Evolutionary conservation across 2,113 vertebrate species (phyloP).

Genomic region (Notothenia rossii): DNA sequence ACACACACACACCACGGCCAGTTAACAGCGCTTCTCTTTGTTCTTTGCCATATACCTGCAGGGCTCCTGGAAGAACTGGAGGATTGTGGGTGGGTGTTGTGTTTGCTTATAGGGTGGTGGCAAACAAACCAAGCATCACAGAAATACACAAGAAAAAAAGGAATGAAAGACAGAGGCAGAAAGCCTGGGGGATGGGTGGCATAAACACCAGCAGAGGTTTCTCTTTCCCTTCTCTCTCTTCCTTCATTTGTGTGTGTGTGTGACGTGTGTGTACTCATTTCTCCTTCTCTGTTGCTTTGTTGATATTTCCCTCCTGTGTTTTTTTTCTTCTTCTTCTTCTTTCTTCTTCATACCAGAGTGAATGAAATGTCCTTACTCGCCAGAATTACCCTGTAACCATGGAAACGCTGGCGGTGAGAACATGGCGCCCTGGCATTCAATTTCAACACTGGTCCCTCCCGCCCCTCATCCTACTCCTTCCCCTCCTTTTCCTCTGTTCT

Average conservation of each 20-base stretch:
- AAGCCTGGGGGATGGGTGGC: constrained; percentile 74
- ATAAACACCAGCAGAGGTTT: constrained; percentile 49
- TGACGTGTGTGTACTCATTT: neutral
- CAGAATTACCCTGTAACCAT: constrained; percentile 86
- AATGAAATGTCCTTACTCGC: constrained; percentile 88
- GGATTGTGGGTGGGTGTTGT: constrained; percentile 76
- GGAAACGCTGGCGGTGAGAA: constrained; percentile 86
- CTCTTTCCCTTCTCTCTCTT: constrained; percentile 27
- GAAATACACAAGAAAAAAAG: constrained; percentile 64
- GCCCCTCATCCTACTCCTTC: constrained; percentile 61
- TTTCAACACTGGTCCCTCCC: constrained; percentile 76
- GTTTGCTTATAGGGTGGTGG: constrained; percentile 79
- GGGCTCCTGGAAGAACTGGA: constrained; percentile 72
- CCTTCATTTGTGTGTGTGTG: neutral
- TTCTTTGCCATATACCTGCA: constrained; percentile 80
- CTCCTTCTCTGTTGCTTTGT: constrained; percentile 70
- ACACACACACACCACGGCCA: constrained; percentile 43
- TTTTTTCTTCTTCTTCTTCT: constrained; percentile 43
- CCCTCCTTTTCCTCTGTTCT: constrained; percentile 75
- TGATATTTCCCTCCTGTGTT: constrained; percentile 76
- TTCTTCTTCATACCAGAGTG: constrained; percentile 75
- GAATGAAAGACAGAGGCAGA: constrained; percentile 64
- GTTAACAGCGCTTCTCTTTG: constrained; percentile 77
- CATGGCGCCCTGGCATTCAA: constrained; percentile 85
- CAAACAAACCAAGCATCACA: constrained; percentile 78